phyloP scores from a whole-genome alignment of 2,113 vertebrate species.

The Suncus etruscus region DNA sequence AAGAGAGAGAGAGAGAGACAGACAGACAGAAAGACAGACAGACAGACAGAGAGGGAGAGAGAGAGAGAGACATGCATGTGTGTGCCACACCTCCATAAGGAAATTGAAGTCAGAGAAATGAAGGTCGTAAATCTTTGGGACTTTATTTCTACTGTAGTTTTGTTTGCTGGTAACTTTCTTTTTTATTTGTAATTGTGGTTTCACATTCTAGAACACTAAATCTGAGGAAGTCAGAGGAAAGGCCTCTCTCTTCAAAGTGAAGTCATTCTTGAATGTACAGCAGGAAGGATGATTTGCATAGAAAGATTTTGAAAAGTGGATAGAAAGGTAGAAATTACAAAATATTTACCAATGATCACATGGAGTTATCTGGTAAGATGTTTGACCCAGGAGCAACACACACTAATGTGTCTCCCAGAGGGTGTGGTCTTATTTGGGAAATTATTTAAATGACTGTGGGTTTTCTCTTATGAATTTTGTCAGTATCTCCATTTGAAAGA shows the following conservation, averaged over 20 bases:
- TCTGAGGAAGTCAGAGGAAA: neutral
- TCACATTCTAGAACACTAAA: neutral
- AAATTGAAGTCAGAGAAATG: constrained; percentile 20
- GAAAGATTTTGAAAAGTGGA: neutral
- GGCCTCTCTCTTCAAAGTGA: neutral
- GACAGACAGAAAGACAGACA: too few relatives aligned
- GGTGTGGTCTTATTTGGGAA: neutral
- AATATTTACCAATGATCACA: neutral
- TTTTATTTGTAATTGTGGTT: neutral
- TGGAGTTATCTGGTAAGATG: neutral
- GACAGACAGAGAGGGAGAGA: too few relatives aligned
- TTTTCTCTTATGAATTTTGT: neutral
- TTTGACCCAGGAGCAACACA: neutral
- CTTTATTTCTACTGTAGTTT: constrained; percentile 37
- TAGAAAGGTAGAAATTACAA: neutral
- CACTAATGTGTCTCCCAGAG: neutral
- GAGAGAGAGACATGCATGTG: neutral
- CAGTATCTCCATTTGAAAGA: constrained; percentile 2
- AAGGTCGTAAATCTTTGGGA: neutral
- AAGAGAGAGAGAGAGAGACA: too few relatives aligned
- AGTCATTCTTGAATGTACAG: too few relatives aligned
- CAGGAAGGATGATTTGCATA: neutral
- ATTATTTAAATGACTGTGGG: neutral
- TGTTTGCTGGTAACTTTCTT: neutral
- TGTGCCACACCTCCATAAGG: constrained; percentile 22